phyloP scores from a whole-genome alignment of 2,797 vertebrate genomes.

The Chrosomus eos region DNA sequence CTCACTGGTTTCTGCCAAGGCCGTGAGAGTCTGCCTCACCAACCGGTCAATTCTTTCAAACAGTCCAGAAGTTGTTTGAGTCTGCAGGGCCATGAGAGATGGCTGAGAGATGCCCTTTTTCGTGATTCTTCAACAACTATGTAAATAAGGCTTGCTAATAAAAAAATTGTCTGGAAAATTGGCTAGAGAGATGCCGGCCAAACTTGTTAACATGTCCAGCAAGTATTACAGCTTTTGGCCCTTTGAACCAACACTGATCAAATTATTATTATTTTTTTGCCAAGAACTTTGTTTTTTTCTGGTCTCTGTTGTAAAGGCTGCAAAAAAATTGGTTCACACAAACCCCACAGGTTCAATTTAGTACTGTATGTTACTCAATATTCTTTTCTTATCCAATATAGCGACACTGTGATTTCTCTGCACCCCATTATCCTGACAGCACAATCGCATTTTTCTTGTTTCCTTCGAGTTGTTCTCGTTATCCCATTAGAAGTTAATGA shows the following conservation, averaged over 20 bases:
- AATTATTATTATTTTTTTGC: neutral
- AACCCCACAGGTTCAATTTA: conserved; percentile 33
- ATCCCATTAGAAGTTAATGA: conserved; percentile 55
- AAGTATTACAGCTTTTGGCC: neutral
- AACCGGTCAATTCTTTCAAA: neutral
- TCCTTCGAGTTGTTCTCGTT: conserved; percentile 48
- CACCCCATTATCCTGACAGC: conserved; percentile 50
- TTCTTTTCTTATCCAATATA: conserved; percentile 56
- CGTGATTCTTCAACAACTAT: neutral
- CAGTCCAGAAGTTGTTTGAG: neutral
- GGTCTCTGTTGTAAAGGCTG: conserved; percentile 11
- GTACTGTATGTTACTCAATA: conserved; percentile 36
- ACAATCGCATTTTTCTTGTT: conserved; percentile 51
- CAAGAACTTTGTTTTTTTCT: conserved; percentile 12
- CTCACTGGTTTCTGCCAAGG: neutral
- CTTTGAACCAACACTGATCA: conserved; percentile 4
- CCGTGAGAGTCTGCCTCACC: neutral
- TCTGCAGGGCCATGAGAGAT: neutral
- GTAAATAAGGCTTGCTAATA: neutral
- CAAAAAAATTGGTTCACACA: conserved; percentile 19
- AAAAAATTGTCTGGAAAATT: neutral
- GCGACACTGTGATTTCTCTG: conserved; percentile 41
- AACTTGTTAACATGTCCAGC: neutral
- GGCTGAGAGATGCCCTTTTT: neutral
- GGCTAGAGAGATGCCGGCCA: neutral